These are phyloP conservation scores for Nilaparvata lugens DNA, from an alignment of 1,140 invertebrate genomes.

Conservation along the genomic window DNA sequence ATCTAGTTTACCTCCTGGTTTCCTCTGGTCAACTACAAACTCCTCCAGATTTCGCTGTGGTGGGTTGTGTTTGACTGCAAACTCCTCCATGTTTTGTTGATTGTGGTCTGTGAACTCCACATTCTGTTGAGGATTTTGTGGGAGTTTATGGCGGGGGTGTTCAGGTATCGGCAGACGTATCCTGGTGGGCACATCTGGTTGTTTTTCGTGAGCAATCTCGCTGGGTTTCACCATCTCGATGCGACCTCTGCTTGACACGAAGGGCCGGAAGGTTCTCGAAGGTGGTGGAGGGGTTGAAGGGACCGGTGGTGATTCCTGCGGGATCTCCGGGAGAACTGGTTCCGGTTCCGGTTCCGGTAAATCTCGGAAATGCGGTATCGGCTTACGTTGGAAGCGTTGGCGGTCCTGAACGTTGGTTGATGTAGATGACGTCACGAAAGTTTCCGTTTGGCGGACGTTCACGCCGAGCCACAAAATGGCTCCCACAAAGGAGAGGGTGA, in stretches of 20 bases:
- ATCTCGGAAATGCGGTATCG: background rate
- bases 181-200: background rate
- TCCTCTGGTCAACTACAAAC: background rate
- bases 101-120: too few relatives aligned
- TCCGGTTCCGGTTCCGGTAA: background rate
- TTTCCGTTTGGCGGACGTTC: slow-evolving; percentile 3
- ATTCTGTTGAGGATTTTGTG: too few relatives aligned
- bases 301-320: background rate
- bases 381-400: background rate
- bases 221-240: background rate
- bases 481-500: slow-evolving; percentile 25
- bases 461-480: slow-evolving; percentile 27
- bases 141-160: too few relatives aligned
- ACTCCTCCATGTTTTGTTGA: too few relatives aligned
- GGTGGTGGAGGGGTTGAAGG: background rate
- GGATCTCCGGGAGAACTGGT: background rate
- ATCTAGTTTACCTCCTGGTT: background rate
- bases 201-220: background rate
- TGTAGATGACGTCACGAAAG: background rate
- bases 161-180: background rate
- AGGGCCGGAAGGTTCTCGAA: background rate
- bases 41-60: background rate
- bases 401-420: background rate
- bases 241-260: slow-evolving; percentile 1
- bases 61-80: background rate